Base-by-base conservation (phyloP, 2,888 invertebrate species). In the Hesperia comma region DNA sequence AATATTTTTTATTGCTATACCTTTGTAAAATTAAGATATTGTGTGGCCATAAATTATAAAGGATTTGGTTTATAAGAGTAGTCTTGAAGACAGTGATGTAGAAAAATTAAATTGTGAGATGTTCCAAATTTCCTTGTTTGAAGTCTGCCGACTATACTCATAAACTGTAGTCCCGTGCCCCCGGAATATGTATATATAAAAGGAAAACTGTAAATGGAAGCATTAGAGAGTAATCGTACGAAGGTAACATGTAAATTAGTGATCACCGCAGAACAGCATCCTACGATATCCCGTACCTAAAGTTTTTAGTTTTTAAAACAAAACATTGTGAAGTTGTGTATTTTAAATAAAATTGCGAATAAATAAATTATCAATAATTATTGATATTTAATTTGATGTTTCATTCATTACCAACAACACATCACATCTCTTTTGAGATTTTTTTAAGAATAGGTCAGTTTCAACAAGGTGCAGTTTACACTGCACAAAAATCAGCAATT, bases 261-360 rank as follows among this genome's bases (percentile, higher is more conserved):
- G 80, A 85, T 86, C 87, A 86, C 81, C 79, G 80, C 87, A 86
- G 80, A 86, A 83, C 84, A 87, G 84, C 86, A 87, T 86, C 79
- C 86, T 83, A 86, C 82, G 83, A 87, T 90, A 90, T 88, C 88
- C 90, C 80, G 86, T 91, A 90, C 87, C 89, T 90, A 90, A 90
- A 86, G 80, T 88, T 91, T 90, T 91, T 90, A 92, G 90, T 92
- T 92, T 87, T 79, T 87, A 89, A 90, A 90, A 88, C 86, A 83
- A 85, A 87, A 87, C 86, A 88, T 90, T 91, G 91, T 92, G 91
- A 92, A 91, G 84, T 92, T 92, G 92, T 92, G 92, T 92, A 92
- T 92, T 92, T 92, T 92, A 92, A 91, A 91, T 91, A 89, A 92
- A 92, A 91, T 91, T 92, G 92, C 92, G 90, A 92, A 91, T 92